phyloP scores from a whole-genome alignment of 2,888 invertebrate species.

The Pollenia griseotomentosa region DNA sequence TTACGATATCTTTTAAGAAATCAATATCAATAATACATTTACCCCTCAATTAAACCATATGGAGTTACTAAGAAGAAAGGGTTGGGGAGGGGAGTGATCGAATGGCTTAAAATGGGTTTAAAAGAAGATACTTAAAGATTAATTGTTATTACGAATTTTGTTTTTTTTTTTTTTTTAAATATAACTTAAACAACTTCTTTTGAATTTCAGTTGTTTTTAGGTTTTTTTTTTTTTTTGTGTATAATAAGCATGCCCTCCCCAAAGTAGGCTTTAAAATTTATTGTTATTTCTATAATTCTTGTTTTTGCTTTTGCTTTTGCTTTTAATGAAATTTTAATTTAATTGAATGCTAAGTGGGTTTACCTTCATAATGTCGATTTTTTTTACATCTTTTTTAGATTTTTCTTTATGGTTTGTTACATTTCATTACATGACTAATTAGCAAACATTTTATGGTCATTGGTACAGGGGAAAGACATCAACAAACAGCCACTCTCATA shows the following conservation, averaged over 20 bases:
- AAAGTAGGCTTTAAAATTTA: slow-evolving; percentile 32
- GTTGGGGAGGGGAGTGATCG: no score
- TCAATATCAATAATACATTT: slow-evolving; percentile 51
- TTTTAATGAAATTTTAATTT: slow-evolving; percentile 15
- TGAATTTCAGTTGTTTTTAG: background rate
- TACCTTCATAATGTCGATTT: slow-evolving; percentile 25
- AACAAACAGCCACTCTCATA: background rate
- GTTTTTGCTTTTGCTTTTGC: background rate
- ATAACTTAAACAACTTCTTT: no score
- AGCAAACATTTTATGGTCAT: slow-evolving; percentile 39
- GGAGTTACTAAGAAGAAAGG: background rate
- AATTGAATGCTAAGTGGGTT: slow-evolving; percentile 13
- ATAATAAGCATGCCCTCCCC: background rate
- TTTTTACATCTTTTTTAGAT: background rate
- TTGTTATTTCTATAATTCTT: background rate
- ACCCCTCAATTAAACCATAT: slow-evolving; percentile 22
- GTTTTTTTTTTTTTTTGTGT: background rate
- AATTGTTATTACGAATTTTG: background rate
- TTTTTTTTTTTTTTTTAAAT: background rate
- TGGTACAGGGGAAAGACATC: background rate
- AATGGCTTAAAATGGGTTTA: no score
- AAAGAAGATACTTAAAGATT: no score
- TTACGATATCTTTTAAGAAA: slow-evolving; percentile 38
- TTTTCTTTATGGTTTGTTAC: slow-evolving; percentile 29
- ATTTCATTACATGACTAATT: slow-evolving; percentile 60